Evolutionary conservation across 2,113 vertebrate genomes (phyloP).

Genomic region (Myiopsitta monachus): DNA sequence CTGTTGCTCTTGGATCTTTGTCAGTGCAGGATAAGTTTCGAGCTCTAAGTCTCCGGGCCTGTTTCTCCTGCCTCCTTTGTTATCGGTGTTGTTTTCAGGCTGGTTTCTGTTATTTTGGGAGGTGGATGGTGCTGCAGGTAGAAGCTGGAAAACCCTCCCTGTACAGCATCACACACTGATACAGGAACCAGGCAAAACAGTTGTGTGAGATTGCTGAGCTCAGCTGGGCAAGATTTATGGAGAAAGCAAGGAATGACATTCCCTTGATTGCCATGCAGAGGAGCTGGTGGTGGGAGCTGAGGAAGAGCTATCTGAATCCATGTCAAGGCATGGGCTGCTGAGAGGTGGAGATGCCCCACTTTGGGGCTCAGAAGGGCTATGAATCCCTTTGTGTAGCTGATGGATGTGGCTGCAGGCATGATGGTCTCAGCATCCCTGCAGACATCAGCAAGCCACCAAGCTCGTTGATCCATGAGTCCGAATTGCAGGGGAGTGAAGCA

Average conservation of each 20-base stretch:
- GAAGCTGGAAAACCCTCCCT: not conserved
- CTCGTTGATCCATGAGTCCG: not conserved
- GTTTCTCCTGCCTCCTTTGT: not conserved
- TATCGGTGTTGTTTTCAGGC: not conserved
- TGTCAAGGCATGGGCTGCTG: not conserved
- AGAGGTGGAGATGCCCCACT: not conserved
- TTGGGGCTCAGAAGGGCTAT: not conserved
- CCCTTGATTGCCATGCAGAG: not conserved
- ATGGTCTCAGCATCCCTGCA: not conserved
- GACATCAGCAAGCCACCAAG: not conserved
- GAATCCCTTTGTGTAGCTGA: fast-evolving
- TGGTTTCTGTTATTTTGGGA: not conserved
- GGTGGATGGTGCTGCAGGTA: not conserved
- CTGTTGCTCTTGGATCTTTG: constrained; percentile 67
- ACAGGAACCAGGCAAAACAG: not conserved
- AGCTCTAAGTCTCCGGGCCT: not conserved
- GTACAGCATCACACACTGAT: not conserved
- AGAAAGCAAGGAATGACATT: not conserved
- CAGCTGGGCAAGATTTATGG: not conserved
- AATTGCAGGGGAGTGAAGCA: not conserved
- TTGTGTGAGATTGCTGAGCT: not conserved
- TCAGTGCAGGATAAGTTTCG: not conserved
- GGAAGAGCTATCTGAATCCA: not conserved
- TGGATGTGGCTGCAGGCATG: not conserved
- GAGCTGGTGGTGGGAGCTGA: not conserved